A percentile compares a stretch with the other conserved stretches of the same genome.
These are phyloP conservation scores for Himalopsyche anomala DNA, from an alignment of 2,888 invertebrate species.

Conservation along the genomic window DNA sequence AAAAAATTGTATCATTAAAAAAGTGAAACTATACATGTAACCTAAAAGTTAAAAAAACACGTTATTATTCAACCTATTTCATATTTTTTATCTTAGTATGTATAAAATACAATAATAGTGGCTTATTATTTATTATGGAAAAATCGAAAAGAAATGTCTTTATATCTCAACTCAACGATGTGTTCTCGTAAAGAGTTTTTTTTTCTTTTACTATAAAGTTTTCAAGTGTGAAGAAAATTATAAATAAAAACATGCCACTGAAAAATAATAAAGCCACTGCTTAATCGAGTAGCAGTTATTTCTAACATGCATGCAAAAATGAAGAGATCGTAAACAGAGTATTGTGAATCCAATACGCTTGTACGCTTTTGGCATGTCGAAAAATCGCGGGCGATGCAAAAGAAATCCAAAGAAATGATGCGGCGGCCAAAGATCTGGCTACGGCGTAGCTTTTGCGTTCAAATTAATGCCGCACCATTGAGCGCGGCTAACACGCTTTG, in stretches of 20 bases:
- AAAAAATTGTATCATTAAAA: too few species aligned
- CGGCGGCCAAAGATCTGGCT: constrained; percentile 54
- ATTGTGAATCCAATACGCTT: constrained; percentile 10
- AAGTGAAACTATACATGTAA: too few species aligned
- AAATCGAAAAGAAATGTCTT: too few species aligned
- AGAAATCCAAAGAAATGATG: constrained; percentile 47
- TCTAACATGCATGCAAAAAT: constrained; percentile 11
- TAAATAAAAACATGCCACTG: neutral
- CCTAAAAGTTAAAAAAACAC: too few species aligned
- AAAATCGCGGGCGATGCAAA: constrained; percentile 43
- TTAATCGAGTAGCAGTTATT: constrained; percentile 30
- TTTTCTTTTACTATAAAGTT: neutral
- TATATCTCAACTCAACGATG: too few species aligned
- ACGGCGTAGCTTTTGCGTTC: constrained; percentile 46
- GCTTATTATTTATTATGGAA: too few species aligned
- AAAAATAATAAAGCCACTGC: neutral
- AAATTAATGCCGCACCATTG: constrained; percentile 63
- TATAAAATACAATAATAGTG: too few species aligned
- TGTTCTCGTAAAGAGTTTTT: too few species aligned
- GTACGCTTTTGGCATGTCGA: constrained; percentile 11
- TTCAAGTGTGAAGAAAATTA: constrained; percentile 17
- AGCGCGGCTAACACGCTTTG: constrained; percentile 64
- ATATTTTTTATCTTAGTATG: too few species aligned
- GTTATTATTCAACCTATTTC: too few species aligned
- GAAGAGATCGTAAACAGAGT: constrained; percentile 13